Base-by-base conservation (phyloP, 2,888 invertebrate species). In the Pomacea canaliculata region DNA sequence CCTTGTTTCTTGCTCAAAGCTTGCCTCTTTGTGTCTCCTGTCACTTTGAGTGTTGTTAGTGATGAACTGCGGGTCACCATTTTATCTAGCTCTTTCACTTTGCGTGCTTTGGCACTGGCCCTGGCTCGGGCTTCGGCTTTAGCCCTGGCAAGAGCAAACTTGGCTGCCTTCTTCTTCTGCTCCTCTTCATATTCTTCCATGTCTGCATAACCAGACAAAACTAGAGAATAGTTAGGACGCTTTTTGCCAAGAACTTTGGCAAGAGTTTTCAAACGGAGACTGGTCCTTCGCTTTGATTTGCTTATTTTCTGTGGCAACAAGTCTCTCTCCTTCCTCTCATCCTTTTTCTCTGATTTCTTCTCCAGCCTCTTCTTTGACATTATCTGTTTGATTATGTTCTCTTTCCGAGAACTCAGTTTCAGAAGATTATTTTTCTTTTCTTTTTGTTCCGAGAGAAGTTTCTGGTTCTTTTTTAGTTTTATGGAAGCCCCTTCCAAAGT, bases 181-280 rank as follows among this genome's bases (percentile, higher is more conserved):
- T 74, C 74, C 16, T 74, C 74, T 19, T 74, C 74, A 46, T 74
- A 74, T 51, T 74, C 74, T 62, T 74, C 74, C 74, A 74, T 74
- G 69, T 74, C 74, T 0, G 74, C 74, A 23, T 74, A 74, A 49
- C 74, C 74, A 8, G 74, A 74, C 69, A 62, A 7, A 12, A 74
- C 74, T 0, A 74, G 51, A 13, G 74, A 74, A 23, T 74, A 74
- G 68, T 73, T 73, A n/a, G 63, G 70, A 18, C 69, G 56, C 74
- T 62, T 71, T 48, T 67, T 67, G 62, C 74, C 74, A 7, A 74
- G 63, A 46, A 74, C 68, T 49, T 69, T 74, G 46, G 74, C 74
- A 18, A 74, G 63, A 1, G 74, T 74, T 62, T 74, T 74, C 48
- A 74, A 37, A 13, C 74, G 74, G 60, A 69, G 49, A 67, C 74